Conservation (phyloP, 2,888 invertebrate genomes). For the Omphaloscelis lunosa region DNA sequence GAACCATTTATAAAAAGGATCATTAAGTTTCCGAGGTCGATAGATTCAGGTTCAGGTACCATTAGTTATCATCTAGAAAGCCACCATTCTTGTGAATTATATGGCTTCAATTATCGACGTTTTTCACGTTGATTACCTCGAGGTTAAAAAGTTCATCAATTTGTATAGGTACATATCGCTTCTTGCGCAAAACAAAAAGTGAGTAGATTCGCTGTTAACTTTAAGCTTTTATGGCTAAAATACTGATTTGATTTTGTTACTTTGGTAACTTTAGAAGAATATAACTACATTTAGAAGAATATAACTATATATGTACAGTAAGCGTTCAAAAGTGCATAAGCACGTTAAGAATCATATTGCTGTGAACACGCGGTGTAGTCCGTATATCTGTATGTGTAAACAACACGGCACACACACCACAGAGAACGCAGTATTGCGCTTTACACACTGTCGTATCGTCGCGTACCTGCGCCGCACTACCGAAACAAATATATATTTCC, state of each 20-base stretch:
- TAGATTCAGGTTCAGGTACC: slow-evolving; percentile 1
- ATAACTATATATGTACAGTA: no score
- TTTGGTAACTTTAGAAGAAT: neutral
- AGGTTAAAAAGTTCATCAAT: slow-evolving; percentile 6
- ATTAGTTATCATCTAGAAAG: slow-evolving; percentile 16
- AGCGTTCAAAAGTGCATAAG: no score
- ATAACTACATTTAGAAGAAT: neutral
- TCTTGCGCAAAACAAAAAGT: neutral
- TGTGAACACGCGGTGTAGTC: no score
- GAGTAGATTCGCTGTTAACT: neutral
- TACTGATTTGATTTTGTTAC: no score
- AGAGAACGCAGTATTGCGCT: no score
- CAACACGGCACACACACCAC: no score
- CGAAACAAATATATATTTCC: no score
- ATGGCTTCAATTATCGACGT: neutral
- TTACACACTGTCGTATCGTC: no score
- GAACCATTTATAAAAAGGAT: slow-evolving; percentile 5
- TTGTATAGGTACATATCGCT: neutral
- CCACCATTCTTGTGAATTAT: slow-evolving; percentile 6
- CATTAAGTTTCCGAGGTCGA: slow-evolving; percentile 1
- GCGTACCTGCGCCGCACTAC: no score
- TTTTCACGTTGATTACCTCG: neutral
- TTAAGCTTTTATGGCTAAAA: neutral
- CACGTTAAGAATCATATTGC: no score
- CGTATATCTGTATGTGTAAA: no score